Percentiles rank a stretch among this genome's conserved stretches.
Evolutionary conservation across 1,140 invertebrate genomes (phyloP).

Genomic region (Odontomachus brunneus): DNA sequence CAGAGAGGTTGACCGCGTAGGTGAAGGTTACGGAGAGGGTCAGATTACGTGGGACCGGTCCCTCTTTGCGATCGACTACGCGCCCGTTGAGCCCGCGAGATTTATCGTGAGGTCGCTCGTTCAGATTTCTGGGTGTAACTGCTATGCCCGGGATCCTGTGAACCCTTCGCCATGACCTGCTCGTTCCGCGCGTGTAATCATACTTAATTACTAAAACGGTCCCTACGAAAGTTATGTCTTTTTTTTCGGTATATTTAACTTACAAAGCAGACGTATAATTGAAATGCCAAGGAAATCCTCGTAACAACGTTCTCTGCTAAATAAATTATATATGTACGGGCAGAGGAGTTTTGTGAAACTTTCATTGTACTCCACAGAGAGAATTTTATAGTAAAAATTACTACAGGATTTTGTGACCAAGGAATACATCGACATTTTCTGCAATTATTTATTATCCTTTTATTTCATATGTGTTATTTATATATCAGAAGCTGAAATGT

Average conservation of each 20-base stretch:
- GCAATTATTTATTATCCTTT: no score
- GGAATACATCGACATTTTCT: no score
- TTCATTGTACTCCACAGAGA: no score
- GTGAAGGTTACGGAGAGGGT: constrained; percentile 66
- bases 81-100: constrained; percentile 2
- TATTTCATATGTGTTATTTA: no score
- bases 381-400: no score
- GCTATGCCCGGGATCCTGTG: background rate
- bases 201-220: no score
- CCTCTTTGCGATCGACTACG: constrained; percentile 41
- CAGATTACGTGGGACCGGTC: constrained; percentile 38
- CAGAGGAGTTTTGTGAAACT: background rate
- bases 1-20: constrained; percentile 45
- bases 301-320: background rate
- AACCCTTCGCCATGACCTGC: background rate
- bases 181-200: constrained; percentile 4
- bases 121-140: constrained; percentile 23
- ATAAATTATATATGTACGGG: background rate
- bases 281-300: background rate
- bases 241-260: background rate
- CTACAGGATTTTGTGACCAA: no score
- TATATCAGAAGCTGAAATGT: no score
- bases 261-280: background rate
- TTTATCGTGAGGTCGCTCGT: constrained; percentile 15
- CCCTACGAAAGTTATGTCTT: no score